phyloP scores from a whole-genome alignment of 2,113 vertebrate genomes.

The Pelmatolapia mariae region DNA sequence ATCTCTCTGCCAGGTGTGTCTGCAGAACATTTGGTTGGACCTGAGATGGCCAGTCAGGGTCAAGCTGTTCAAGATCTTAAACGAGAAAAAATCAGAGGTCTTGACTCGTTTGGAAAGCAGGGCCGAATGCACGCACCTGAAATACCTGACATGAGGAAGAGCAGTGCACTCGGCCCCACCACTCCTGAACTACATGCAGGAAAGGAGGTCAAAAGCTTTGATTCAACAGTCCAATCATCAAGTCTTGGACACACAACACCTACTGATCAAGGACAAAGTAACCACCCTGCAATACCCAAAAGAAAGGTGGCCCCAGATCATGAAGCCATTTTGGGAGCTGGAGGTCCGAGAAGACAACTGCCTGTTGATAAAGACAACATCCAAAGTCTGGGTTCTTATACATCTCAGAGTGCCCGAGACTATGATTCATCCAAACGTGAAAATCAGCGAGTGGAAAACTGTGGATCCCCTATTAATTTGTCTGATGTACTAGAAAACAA shows the following conservation, averaged over 20 bases:
- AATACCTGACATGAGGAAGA: neutral
- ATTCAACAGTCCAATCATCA: neutral
- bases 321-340: neutral
- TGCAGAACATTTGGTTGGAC: conserved; percentile 43
- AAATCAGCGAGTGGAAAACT: neutral
- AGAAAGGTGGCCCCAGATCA: neutral
- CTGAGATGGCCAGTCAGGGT: conserved; percentile 28
- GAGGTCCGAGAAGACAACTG: neutral
- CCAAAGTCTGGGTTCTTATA: neutral
- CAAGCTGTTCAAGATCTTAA: conserved; percentile 27
- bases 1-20: conserved; percentile 58
- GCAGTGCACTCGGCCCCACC: neutral
- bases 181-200: neutral
- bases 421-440: neutral
- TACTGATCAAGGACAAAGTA: neutral
- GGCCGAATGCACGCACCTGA: neutral
- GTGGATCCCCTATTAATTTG: neutral
- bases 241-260: neutral
- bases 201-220: neutral
- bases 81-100: conserved; percentile 16
- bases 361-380: neutral
- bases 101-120: neutral
- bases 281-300: neutral
- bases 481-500: neutral
- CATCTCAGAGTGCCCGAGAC: neutral